phyloP scores from a whole-genome alignment of 2,797 vertebrate genomes.

The Prunella strophiata region DNA sequence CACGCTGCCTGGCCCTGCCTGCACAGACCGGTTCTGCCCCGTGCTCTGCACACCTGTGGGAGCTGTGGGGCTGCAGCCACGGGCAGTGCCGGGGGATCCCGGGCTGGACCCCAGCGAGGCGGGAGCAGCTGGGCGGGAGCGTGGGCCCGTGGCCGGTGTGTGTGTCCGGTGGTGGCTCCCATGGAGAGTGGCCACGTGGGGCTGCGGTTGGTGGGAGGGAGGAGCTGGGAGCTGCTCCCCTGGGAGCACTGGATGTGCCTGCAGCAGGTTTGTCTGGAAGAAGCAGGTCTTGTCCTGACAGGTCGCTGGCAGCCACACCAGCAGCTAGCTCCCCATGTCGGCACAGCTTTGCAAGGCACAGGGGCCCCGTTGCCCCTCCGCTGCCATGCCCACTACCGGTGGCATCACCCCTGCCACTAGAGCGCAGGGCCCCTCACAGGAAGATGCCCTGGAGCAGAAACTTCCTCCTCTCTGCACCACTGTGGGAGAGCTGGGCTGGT shows the following conservation, averaged over 20 bases:
- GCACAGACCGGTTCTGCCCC: not conserved
- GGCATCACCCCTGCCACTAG: accelerated
- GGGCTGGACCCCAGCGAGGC: accelerated
- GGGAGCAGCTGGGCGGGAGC: accelerated
- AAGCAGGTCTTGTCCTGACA: slow-evolving; percentile 70
- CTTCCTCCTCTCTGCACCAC: not conserved
- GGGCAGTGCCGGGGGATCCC: accelerated
- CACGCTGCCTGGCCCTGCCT: not conserved
- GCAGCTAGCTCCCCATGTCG: not conserved
- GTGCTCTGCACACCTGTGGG: not conserved
- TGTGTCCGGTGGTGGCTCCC: not conserved
- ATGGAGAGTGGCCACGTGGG: accelerated
- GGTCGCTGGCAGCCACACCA: slow-evolving; percentile 40
- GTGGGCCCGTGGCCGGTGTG: accelerated
- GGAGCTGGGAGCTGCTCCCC: slow-evolving; percentile 28
- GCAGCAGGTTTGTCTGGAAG: slow-evolving; percentile 70
- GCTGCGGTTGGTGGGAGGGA: not conserved
- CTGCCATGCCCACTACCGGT: accelerated
- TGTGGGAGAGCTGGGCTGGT: not conserved
- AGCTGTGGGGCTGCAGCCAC: not conserved
- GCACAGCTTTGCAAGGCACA: not conserved
- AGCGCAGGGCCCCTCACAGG: accelerated
- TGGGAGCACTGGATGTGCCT: slow-evolving; percentile 27
- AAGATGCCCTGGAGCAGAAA: not conserved
- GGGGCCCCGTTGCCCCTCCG: accelerated